Conservation (phyloP, 92 coral and sea anemone species). For the Epizoanthus illoricatus region DNA sequence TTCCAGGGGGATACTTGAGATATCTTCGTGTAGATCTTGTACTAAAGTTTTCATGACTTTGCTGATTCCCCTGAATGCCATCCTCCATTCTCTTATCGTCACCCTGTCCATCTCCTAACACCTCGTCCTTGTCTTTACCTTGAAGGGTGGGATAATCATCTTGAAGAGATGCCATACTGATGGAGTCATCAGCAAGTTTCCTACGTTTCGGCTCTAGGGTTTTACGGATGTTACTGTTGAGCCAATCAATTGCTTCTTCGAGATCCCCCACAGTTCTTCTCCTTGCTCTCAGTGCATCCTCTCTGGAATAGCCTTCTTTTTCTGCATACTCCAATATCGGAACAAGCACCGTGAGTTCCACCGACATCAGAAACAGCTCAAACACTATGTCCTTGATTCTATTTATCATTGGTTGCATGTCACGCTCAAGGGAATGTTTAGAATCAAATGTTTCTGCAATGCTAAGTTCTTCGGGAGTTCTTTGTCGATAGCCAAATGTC, state of each 20-base stretch:
- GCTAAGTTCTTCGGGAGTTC: slow-evolving; percentile 35
- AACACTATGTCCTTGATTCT: slow-evolving; percentile 25
- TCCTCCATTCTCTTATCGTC: background rate
- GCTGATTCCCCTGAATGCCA: background rate
- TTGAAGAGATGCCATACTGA: background rate
- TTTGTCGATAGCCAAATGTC: slow-evolving; percentile 56
- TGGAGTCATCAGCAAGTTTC: slow-evolving; percentile 17
- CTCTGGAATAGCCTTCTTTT: slow-evolving; percentile 25
- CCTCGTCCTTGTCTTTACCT: background rate
- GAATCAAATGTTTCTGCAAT: slow-evolving; percentile 27
- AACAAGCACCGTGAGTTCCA: slow-evolving; percentile 56
- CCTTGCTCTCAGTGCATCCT: slow-evolving; percentile 46
- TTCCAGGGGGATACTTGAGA: slow-evolving; percentile 19
- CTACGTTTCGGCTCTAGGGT: slow-evolving; percentile 36
- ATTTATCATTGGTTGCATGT: background rate
- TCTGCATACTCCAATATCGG: slow-evolving; percentile 40
- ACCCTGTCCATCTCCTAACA: background rate
- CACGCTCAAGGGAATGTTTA: background rate
- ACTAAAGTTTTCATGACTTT: background rate
- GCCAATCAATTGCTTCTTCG: slow-evolving; percentile 33
- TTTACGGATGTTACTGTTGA: too few relatives aligned
- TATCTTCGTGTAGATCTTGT: background rate
- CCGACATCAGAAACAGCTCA: slow-evolving; percentile 53
- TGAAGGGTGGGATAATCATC: slow-evolving; percentile 1
- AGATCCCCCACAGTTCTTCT: slow-evolving; percentile 25